phyloP scores from a whole-genome alignment of 2,113 vertebrate species.

The Vanacampus margaritifer region DNA sequence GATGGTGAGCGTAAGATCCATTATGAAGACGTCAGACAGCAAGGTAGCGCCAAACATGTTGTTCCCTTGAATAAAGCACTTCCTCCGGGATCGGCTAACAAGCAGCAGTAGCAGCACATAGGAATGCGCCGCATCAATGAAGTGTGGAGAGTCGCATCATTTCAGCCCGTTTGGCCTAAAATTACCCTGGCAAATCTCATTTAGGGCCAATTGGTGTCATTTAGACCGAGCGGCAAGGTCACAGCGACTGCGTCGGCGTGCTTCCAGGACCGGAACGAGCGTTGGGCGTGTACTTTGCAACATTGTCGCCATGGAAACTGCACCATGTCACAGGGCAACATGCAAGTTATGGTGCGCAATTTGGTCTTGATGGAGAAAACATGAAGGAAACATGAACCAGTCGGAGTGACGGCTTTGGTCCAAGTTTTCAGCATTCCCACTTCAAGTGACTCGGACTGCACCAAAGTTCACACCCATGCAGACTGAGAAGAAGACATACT shows the following conservation, averaged over 20 bases:
- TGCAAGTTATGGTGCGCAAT: background rate
- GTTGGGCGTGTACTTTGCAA: background rate
- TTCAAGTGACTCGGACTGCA: background rate
- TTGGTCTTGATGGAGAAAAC: background rate
- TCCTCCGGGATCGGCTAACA: conserved; percentile 4
- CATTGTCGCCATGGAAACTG: background rate
- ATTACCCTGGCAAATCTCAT: background rate
- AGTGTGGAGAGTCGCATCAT: background rate
- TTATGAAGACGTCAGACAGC: background rate
- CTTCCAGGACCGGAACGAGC: background rate
- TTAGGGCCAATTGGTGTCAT: background rate
- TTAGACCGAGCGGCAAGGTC: background rate
- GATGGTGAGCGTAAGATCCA: background rate
- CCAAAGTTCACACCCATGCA: background rate
- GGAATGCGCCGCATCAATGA: background rate
- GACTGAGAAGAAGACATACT: background rate
- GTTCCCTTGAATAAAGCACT: conserved; percentile 13
- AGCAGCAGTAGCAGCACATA: background rate
- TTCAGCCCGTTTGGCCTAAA: background rate
- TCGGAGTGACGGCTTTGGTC: background rate
- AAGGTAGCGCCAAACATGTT: background rate
- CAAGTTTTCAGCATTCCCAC: background rate
- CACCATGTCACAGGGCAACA: background rate
- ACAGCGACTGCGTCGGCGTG: background rate
- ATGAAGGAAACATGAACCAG: background rate